Evolutionary conservation across 2,888 invertebrate genomes (phyloP), one percentile per base, ranked within the genome.

Genomic region (Autographa gamma): DNA sequence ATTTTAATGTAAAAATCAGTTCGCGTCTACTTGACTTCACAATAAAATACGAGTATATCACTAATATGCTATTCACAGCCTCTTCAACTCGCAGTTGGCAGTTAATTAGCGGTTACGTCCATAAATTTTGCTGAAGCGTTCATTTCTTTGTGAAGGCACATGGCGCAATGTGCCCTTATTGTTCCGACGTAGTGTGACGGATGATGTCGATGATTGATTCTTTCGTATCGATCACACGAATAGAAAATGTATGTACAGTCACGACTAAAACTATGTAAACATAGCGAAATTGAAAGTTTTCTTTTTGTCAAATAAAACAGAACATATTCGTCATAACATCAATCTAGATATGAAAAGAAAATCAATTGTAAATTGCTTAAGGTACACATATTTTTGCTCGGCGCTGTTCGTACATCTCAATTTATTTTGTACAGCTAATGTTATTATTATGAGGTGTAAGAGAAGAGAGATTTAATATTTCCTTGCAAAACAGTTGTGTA

Each of bases 41-140:
- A 16, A 14, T 43, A 16, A 43, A 43, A 43, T 16, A 43, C 14
- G 16, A 14, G 16, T 43, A 43, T 16, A 43, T 14, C 14, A 16
- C 14, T 5, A 2, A 41, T 11, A 13, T 41, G 41, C 13, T 41
- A 41, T 13, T 41, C 3, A 41, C 11, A 41, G 41, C 16, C 43
- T n/a, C 48, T 48, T n/a, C 48, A 48, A 2, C n/a, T 48, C 48
- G n/a, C 48, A 48, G 48, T 48, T 48, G n/a, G n/a, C 48, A 48
- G 48, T 48, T 48, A 48, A 48, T 48, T 48, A 48, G 48, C 48
- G 16, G 48, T 48, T 48, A 48, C 48, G n/a, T 48, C 48, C 48
- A 48, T 43, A 43, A 43, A 43, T 48, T 48, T n/a, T 14, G 48
- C 48, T n/a, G 48, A 48, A 6, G n/a, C 48, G 48, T 48, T 48